These are phyloP conservation scores for Anagrus nilaparvatae DNA, from an alignment of 1,140 invertebrate genomes.

Conservation along the genomic window DNA sequence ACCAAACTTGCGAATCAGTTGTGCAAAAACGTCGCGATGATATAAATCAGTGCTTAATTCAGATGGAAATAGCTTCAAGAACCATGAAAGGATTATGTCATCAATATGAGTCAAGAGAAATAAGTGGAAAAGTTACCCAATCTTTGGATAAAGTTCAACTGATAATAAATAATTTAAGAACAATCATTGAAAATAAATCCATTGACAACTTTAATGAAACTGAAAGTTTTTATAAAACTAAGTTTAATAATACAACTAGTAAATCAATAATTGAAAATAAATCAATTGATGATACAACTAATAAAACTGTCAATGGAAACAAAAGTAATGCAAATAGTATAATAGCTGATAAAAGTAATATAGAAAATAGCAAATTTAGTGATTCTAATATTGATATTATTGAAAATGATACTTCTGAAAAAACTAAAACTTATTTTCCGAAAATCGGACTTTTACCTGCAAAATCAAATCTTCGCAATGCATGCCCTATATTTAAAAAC, in stretches of 20 bases:
- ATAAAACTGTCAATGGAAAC: slow-evolving; percentile 20
- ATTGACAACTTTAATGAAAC: slow-evolving; percentile 8
- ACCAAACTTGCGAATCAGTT: slow-evolving; percentile 21
- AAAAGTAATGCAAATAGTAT: slow-evolving; percentile 12
- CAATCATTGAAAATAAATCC: too few relatives aligned
- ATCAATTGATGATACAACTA: slow-evolving; percentile 13
- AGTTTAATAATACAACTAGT: too few relatives aligned
- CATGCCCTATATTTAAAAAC: slow-evolving; percentile 20
- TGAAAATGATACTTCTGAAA: too few relatives aligned
- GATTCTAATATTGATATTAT: background rate
- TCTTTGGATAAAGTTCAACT: slow-evolving; percentile 28
- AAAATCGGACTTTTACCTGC: slow-evolving; percentile 13
- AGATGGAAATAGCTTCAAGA: slow-evolving; percentile 34
- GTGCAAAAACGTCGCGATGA: slow-evolving; percentile 26
- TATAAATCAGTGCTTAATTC: slow-evolving; percentile 30
- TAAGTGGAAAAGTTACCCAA: slow-evolving; percentile 20
- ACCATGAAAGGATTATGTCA: slow-evolving; percentile 29
- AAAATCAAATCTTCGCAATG: slow-evolving; percentile 20
- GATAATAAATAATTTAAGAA: slow-evolving; percentile 24
- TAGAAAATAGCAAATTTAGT: background rate
- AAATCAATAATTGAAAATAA: too few relatives aligned
- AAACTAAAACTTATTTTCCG: slow-evolving; percentile 18
- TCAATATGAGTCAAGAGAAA: slow-evolving; percentile 23
- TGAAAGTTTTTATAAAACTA: slow-evolving; percentile 9
- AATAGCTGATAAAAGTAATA: slow-evolving; percentile 4